Base-by-base conservation (phyloP, 2,797 vertebrate species). In the Siniperca scherzeri region DNA sequence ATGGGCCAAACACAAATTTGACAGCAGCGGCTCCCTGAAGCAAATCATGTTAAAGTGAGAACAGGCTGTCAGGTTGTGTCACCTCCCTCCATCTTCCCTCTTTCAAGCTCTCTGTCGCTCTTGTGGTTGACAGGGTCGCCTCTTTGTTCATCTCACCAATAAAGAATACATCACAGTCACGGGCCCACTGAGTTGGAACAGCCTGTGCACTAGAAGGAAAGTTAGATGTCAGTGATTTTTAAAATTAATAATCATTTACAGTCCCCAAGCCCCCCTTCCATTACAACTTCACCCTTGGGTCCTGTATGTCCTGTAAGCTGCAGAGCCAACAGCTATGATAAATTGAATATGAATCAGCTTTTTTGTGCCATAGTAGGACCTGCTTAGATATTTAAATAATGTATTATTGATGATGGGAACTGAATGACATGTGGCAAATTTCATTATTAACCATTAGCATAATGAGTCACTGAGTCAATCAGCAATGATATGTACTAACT, bases 41-140 rank as follows among this genome's bases (percentile, higher is more conserved):
- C 91, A 84, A 92, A 94, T 91, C 83, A 83, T 84, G 90, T 91
- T 88, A 88, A 89, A 88, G 88, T 72, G 83, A 92, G 92, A 93
- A 91, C 91, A 88, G 87, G 64, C 84, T 90, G 92, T 94, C 91
- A 89, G 85, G 84, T 89, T 57, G 68, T 91, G 83, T 88, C 91
- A 86, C 61, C 82, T 69, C 66, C 64, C 78, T 86, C 86, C 66
- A 36, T 90, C 88, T 81, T 86, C 79, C 69, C 76, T 84, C 69
- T 85, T 83, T 87, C 61, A 65, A 69, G 57, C 69, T 85, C 74
- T 61, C 78, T 65, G 73, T 85, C 80, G 48, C 64, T 61, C 73
- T 68, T 1, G 1, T 2, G 25, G 68, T 65, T 90, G 91, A 88
- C 89, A 80, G 85, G 87, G 78, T 84, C 38, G 40, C 77, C 30